These are phyloP conservation scores for Phrynocephalus guinanensis DNA, from an alignment of 2,797 vertebrate species.

Conservation along the genomic window DNA sequence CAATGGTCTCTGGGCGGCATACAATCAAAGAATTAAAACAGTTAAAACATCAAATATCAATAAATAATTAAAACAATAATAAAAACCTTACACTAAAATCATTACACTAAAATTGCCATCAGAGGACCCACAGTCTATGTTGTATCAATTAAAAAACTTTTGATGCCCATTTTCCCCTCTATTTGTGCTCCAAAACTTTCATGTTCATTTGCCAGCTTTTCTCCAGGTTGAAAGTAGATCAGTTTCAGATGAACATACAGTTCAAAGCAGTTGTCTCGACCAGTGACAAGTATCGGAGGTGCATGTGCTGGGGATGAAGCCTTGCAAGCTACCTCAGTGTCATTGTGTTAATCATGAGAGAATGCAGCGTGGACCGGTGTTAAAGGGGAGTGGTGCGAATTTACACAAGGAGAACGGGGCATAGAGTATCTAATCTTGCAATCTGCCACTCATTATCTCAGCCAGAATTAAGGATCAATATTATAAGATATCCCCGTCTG, in stretches of 20 bases:
- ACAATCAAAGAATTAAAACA: too few relatives aligned
- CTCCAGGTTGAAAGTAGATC: neutral
- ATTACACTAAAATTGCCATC: too few relatives aligned
- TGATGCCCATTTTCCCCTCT: neutral
- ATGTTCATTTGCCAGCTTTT: neutral
- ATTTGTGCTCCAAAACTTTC: neutral
- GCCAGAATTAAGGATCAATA: neutral
- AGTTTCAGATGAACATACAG: neutral
- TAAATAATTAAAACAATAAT: too few relatives aligned
- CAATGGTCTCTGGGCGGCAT: too few relatives aligned
- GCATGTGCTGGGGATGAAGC: neutral
- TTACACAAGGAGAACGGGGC: neutral
- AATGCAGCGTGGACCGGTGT: neutral
- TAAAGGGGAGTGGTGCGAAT: neutral
- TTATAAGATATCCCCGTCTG: neutral
- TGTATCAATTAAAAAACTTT: neutral
- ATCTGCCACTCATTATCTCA: neutral
- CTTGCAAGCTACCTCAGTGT: neutral
- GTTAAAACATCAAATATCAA: too few relatives aligned
- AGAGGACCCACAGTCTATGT: too few relatives aligned
- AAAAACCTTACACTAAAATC: too few relatives aligned
- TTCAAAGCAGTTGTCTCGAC: neutral
- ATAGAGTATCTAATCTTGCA: neutral
- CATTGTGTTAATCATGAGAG: neutral
- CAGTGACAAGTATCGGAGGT: neutral